These are phyloP conservation scores for Pseudonaja textilis DNA, from an alignment of 2,113 vertebrate species.

Conservation along the genomic window DNA sequence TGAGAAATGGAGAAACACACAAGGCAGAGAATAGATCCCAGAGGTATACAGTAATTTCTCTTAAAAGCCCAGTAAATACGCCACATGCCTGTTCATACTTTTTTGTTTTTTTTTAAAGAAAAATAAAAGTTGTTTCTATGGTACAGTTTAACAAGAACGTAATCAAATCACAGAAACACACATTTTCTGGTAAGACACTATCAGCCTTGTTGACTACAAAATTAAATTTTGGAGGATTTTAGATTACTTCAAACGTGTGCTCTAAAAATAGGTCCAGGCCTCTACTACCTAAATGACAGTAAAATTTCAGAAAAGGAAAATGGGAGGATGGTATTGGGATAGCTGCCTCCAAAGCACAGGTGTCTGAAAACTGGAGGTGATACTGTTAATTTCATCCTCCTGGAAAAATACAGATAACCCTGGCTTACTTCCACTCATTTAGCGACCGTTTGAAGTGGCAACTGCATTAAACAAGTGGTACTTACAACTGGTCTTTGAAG, in stretches of 20 bases:
- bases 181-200: conserved; percentile 43
- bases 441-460: neutral
- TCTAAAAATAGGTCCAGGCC: neutral
- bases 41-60: conserved; percentile 31
- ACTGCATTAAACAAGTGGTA: neutral
- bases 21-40: conserved; percentile 19
- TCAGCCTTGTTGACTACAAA: conserved; percentile 10
- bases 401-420: neutral
- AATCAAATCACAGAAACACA: neutral
- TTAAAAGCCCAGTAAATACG: conserved; percentile 31
- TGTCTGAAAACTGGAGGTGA: neutral
- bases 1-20: conserved; percentile 27
- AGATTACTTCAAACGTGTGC: neutral
- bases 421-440: neutral
- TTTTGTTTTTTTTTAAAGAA: neutral
- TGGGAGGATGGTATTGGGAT: neutral
- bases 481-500: neutral
- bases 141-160: neutral
- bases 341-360: neutral
- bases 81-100: conserved; percentile 19
- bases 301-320: neutral
- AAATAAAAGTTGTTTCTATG: neutral
- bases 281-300: neutral
- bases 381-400: neutral
- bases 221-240: conserved; percentile 7